Evolutionary conservation across 2,888 invertebrate species (phyloP).

Genomic region (Spatulosminthurus flaviceps): DNA sequence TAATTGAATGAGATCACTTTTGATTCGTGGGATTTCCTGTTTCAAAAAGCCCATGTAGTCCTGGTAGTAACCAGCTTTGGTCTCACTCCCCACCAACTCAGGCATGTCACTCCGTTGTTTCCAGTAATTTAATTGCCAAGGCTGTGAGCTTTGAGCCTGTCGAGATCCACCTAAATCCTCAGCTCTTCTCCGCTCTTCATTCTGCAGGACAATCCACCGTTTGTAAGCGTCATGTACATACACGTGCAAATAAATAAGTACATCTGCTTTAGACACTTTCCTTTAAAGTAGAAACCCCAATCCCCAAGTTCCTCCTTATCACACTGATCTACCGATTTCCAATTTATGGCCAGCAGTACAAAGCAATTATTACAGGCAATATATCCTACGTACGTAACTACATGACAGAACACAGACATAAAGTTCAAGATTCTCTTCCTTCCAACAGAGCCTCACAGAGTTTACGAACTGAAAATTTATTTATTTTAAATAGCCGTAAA

Average conservation of each 20-base stretch:
- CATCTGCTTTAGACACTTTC: neutral
- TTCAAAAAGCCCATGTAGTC: conserved; percentile 56
- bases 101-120: conserved; percentile 6
- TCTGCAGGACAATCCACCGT: conserved; percentile 39
- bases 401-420: too few species aligned
- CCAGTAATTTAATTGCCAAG: conserved; percentile 49
- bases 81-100: conserved; percentile 4
- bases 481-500: too few species aligned
- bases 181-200: conserved; percentile 41
- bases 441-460: too few species aligned
- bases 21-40: conserved; percentile 56
- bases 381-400: too few species aligned
- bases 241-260: neutral
- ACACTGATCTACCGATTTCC: too few species aligned
- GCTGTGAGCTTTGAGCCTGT: conserved; percentile 33
- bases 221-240: conserved; percentile 21
- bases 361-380: too few species aligned
- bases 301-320: too few species aligned
- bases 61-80: conserved; percentile 53
- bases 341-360: too few species aligned
- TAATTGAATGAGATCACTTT: conserved; percentile 50
- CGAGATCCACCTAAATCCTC: conserved; percentile 12
- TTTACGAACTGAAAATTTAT: too few species aligned
- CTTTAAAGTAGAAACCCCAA: too few species aligned
- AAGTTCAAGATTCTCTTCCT: too few species aligned